These are phyloP conservation scores for Epizoanthus illoricatus DNA, from an alignment of 92 coral and sea anemone genomes.

Conservation along the genomic window DNA sequence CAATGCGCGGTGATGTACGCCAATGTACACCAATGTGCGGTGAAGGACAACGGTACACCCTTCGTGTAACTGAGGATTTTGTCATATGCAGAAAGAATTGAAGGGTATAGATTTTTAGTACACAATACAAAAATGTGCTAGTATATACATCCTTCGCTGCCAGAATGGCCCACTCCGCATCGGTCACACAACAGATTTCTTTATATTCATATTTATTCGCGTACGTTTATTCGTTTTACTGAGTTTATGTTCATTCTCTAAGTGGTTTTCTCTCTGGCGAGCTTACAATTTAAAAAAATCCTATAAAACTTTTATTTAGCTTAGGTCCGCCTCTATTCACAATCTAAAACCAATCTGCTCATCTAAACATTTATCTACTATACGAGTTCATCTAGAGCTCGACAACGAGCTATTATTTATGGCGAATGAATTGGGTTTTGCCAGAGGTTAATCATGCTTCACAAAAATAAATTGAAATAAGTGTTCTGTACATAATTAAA, in stretches of 20 bases:
- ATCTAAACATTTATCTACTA: conserved; percentile 10
- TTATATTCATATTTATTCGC: conserved; percentile 1
- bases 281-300: conserved; percentile 25
- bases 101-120: too few relatives aligned
- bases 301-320: conserved; percentile 24
- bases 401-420: not conserved
- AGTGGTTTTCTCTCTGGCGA: not conserved
- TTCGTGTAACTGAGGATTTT: too few relatives aligned
- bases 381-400: not conserved
- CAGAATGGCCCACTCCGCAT: too few relatives aligned
- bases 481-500: conserved; percentile 39
- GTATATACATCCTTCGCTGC: too few relatives aligned
- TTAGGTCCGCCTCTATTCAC: not conserved
- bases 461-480: conserved; percentile 33
- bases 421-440: not conserved
- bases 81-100: too few relatives aligned
- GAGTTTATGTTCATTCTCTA: conserved; percentile 4
- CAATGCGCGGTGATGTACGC: too few relatives aligned
- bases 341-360: not conserved
- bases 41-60: too few relatives aligned
- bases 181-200: too few relatives aligned
- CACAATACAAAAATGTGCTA: too few relatives aligned
- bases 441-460: conserved; percentile 4
- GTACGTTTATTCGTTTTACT: conserved; percentile 2
- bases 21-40: too few relatives aligned